These are phyloP conservation scores for Lates calcarifer DNA, from an alignment of 2,113 vertebrate species.

Conservation along the genomic window DNA sequence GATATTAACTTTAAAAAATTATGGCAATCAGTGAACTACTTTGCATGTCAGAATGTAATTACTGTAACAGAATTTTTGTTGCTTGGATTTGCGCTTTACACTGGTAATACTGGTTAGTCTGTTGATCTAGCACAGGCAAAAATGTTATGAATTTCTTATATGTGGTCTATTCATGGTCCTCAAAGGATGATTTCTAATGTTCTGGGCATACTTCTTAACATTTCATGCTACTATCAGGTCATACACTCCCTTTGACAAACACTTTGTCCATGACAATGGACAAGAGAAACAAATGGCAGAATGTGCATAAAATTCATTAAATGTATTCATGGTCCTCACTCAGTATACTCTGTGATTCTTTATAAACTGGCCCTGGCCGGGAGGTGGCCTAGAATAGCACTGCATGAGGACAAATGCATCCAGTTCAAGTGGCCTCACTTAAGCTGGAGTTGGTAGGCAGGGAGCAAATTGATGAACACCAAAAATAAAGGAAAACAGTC, in stretches of 20 bases:
- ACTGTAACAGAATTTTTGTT: neutral
- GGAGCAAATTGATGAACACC: no score
- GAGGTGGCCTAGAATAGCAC: no score
- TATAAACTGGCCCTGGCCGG: no score
- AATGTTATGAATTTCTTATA: neutral
- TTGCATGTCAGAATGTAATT: neutral
- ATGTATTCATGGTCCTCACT: neutral
- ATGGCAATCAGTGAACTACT: neutral
- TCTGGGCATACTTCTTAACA: neutral
- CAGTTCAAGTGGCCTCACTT: no score
- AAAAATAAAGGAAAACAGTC: no score
- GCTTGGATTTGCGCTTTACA: neutral
- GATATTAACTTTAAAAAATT: neutral
- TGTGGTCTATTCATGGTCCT: neutral
- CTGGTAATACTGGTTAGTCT: neutral
- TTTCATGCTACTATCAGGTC: neutral
- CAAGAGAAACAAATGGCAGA: neutral
- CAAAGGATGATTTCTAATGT: neutral
- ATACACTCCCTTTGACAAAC: neutral
- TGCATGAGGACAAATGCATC: no score
- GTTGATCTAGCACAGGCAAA: neutral
- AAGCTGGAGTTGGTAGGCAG: no score
- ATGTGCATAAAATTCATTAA: neutral
- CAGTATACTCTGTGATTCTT: no score
- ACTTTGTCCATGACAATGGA: neutral